Evolutionary conservation across 2,113 vertebrate genomes (phyloP), one percentile per base, ranked within the genome.

Genomic region (Progne subis): DNA sequence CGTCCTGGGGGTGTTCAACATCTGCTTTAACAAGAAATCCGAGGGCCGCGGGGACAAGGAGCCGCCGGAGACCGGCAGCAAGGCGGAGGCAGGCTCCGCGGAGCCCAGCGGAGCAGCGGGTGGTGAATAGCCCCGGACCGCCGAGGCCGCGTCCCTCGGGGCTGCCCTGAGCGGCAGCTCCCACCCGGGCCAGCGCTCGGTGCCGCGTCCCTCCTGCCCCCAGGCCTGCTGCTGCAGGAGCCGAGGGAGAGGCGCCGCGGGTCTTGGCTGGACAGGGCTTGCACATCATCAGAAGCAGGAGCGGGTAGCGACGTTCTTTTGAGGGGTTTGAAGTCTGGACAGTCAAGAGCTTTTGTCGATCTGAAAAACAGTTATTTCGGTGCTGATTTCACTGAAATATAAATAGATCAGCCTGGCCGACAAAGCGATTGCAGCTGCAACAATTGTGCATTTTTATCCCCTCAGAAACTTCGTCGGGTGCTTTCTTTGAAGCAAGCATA

Each of bases 1-100:
- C 12, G 94, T 97, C 15, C 67, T 98, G 78, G 97, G 97, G 25
- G 96, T 97, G 69, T 98, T 98, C 96, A 97, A 96, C 78, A 59
- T 97, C 46, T 98, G 98, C 76, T 97, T 97, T 88, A 95, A 95
- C 56, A 95, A 86, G 49, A 76, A 86, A 20, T 41, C 96, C 24
- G 57, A 82, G 46, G n/a, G 28, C 61, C 28, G 17, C 15, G 16
- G 65, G 12, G n/a, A 63, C 14, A 97, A 97, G 63, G 86, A 68
- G 26, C n/a, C 68, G 43, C 37, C 75, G 4, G 69, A 8, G 9
- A 67, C 77, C 37, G 41, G 55, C 60, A 89, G 65, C 57, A 94
- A 92, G 75, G 75, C 52, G 29, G 92, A 79, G 65, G 31, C 31
- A 15, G 69, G 74, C 65, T 53, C 60, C 10, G n/a, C 65, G 26